These are phyloP conservation scores for Drosophila cognata DNA, from an alignment of 2,888 invertebrate species.

Conservation along the genomic window DNA sequence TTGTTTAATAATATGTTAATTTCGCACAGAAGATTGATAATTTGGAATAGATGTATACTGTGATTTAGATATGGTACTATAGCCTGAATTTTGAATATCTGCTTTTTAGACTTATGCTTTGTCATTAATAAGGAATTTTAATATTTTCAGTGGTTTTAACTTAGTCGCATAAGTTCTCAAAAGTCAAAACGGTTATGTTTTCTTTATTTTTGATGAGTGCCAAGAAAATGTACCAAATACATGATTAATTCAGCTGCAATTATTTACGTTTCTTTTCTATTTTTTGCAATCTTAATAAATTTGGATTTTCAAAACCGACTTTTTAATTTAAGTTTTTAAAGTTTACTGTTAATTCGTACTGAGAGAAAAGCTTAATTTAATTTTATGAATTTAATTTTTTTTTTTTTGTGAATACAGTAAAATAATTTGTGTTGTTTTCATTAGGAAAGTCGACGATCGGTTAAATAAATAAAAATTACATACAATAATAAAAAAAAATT, in stretches of 20 bases:
- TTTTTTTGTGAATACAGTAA: not conserved
- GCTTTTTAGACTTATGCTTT: too few relatives aligned
- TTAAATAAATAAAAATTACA: not conserved
- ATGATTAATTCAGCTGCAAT: too few relatives aligned
- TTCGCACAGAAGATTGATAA: too few relatives aligned
- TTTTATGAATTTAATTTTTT: not conserved
- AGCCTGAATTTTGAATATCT: not conserved
- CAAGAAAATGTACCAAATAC: too few relatives aligned
- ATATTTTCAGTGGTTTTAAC: not conserved
- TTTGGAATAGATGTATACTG: too few relatives aligned
- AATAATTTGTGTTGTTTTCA: not conserved
- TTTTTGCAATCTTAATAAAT: not conserved
- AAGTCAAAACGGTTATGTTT: not conserved
- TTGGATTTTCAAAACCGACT: not conserved
- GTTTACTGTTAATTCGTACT: not conserved
- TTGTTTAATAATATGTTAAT: too few relatives aligned
- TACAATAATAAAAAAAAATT: not conserved
- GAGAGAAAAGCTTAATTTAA: not conserved
- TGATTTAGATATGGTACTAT: too few relatives aligned
- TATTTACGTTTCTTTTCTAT: not conserved
- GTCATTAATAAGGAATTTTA: not conserved
- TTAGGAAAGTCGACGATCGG: not conserved
- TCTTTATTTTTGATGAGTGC: too few relatives aligned
- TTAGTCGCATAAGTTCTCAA: not conserved
- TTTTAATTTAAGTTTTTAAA: not conserved